These are phyloP conservation scores for Cebidichthys violaceus DNA, from an alignment of 2,113 vertebrate genomes.

Conservation along the genomic window DNA sequence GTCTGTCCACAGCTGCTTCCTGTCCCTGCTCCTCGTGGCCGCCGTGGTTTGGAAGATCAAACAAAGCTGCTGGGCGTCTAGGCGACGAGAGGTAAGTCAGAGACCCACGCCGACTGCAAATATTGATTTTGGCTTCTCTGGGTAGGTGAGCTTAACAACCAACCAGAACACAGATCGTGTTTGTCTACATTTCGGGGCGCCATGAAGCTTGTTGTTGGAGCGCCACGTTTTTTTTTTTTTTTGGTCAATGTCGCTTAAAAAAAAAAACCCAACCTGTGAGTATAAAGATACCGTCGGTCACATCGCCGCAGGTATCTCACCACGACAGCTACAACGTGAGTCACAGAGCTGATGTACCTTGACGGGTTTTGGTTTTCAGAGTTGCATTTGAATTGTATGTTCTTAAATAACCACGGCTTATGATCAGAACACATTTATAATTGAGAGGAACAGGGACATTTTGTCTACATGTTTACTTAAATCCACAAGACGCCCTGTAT, in stretches of 20 bases:
- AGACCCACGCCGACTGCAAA: background rate
- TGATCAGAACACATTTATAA: background rate
- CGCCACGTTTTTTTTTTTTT: too few relatives aligned
- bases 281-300: background rate
- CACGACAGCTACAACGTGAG: too few relatives aligned
- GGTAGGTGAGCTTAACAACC: background rate
- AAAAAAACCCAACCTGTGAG: background rate
- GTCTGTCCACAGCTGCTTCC: slow-evolving; percentile 89
- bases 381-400: background rate
- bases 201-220: background rate
- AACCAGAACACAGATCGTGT: too few relatives aligned
- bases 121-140: background rate
- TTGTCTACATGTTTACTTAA: background rate
- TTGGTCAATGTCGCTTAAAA: background rate
- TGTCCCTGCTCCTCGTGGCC: slow-evolving; percentile 94
- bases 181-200: background rate
- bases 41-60: slow-evolving; percentile 98
- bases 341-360: background rate
- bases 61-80: slow-evolving; percentile 95
- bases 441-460: background rate
- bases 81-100: slow-evolving; percentile 90
- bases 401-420: background rate
- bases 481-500: background rate
- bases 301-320: background rate
- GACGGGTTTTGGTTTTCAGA: background rate